These are phyloP conservation scores for Andrena praecox DNA, from an alignment of 2,888 invertebrate genomes.

Conservation along the genomic window DNA sequence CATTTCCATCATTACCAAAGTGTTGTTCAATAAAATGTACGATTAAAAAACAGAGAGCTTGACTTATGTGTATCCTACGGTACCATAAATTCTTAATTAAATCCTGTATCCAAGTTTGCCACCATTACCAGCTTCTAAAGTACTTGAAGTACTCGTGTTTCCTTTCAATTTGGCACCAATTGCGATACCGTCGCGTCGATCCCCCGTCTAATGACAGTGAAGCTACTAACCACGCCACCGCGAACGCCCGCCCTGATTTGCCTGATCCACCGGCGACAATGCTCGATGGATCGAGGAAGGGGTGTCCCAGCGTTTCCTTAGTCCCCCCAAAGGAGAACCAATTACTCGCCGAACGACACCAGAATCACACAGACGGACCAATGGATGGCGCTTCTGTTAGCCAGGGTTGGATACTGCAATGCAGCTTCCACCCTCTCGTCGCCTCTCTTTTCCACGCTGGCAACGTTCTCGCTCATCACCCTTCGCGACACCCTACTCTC, in stretches of 20 bases:
- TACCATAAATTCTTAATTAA: no score
- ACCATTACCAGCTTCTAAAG: neutral
- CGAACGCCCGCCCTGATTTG: neutral
- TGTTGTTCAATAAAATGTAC: no score
- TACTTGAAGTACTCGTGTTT: neutral
- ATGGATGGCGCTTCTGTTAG: constrained; percentile 70
- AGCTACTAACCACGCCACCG: constrained; percentile 27
- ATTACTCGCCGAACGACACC: constrained; percentile 64
- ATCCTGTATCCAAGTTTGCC: neutral
- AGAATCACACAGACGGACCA: constrained; percentile 61
- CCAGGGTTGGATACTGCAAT: constrained; percentile 70
- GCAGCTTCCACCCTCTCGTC: constrained; percentile 69
- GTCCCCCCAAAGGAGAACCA: constrained; percentile 48
- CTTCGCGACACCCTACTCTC: constrained; percentile 44
- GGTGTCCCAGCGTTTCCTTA: constrained; percentile 41
- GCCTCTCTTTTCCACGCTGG: constrained; percentile 32
- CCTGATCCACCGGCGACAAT: neutral
- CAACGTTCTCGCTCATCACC: constrained; percentile 28
- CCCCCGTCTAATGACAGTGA: constrained; percentile 10
- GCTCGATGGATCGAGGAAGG: constrained; percentile 19
- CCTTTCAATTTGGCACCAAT: neutral
- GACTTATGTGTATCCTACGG: no score
- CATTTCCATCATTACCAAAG: no score
- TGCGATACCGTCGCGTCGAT: neutral
- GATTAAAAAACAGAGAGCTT: no score